phyloP scores from a whole-genome alignment of 2,797 vertebrate genomes.

The Dendrocincla fuliginosa region DNA sequence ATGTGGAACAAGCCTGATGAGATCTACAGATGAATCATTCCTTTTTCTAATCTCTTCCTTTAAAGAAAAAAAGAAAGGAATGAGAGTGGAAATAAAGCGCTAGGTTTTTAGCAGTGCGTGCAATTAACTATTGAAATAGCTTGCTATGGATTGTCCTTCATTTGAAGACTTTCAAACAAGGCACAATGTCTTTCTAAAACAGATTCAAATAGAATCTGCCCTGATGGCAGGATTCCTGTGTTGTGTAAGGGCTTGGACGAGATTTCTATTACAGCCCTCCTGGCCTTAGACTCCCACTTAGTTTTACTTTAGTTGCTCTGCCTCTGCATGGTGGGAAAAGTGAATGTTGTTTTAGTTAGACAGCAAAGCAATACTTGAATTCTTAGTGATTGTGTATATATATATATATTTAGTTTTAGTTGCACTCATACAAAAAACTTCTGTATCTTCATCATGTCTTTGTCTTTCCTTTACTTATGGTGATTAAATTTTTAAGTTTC shows the following conservation, averaged over 20 bases:
- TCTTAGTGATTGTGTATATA: background rate
- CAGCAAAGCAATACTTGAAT: background rate
- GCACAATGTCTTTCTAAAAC: background rate
- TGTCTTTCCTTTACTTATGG: background rate
- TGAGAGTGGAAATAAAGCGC: background rate
- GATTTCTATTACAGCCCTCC: background rate
- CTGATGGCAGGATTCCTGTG: background rate
- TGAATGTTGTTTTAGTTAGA: background rate
- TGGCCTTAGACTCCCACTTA: background rate
- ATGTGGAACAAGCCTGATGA: conserved; percentile 8
- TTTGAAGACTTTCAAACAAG: conserved; percentile 6
- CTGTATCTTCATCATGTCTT: background rate
- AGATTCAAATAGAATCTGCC: background rate
- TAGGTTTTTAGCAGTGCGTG: background rate
- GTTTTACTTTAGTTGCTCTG: background rate
- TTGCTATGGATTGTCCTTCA: background rate
- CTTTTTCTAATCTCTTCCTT: conserved; percentile 19
- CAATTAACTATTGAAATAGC: conserved; percentile 31
- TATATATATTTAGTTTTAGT: background rate
- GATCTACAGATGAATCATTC: background rate
- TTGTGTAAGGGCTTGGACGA: accelerated
- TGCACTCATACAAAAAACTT: background rate
- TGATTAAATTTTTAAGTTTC: background rate
- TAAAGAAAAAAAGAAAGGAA: conserved; percentile 17
- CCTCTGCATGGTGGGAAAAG: background rate